Percentiles rank a stretch among this genome's conserved stretches.
Conservation (phyloP, 2,888 invertebrate genomes). For the Thereva unica region DNA sequence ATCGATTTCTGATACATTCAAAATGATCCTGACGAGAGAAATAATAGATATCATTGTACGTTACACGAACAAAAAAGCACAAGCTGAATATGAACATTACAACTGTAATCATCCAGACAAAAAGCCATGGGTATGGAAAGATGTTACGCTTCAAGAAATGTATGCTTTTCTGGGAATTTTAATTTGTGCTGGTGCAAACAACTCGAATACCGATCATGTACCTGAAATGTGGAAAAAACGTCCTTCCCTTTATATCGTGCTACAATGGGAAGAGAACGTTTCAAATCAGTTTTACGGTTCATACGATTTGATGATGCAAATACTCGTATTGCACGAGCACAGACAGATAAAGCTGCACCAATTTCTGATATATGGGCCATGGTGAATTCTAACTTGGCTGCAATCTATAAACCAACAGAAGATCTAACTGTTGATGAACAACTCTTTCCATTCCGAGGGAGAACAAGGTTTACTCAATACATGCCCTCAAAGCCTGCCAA, state of each 20-base stretch:
- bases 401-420: background rate
- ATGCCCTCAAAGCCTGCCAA: conserved; percentile 27
- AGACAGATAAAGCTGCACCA: background rate
- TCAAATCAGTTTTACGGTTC: background rate
- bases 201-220: conserved; percentile 20
- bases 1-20: conserved; percentile 12
- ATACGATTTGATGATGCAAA: background rate
- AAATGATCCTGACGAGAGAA: conserved; percentile 14
- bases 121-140: conserved; percentile 1
- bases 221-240: conserved; percentile 15
- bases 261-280: background rate
- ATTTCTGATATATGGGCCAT: background rate
- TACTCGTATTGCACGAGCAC: background rate
- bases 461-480: conserved; percentile 32
- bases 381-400: background rate
- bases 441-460: conserved; percentile 32
- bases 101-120: no score
- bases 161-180: conserved; percentile 19
- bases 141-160: conserved; percentile 18
- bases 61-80: conserved; percentile 17
- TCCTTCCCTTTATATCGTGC: conserved; percentile 11
- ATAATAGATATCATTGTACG: conserved; percentile 20
- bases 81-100: background rate
- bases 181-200: conserved; percentile 29
- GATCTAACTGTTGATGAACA: conserved; percentile 31